phyloP scores from a whole-genome alignment of 1,140 invertebrate species.

The Nylanderia fulva region DNA sequence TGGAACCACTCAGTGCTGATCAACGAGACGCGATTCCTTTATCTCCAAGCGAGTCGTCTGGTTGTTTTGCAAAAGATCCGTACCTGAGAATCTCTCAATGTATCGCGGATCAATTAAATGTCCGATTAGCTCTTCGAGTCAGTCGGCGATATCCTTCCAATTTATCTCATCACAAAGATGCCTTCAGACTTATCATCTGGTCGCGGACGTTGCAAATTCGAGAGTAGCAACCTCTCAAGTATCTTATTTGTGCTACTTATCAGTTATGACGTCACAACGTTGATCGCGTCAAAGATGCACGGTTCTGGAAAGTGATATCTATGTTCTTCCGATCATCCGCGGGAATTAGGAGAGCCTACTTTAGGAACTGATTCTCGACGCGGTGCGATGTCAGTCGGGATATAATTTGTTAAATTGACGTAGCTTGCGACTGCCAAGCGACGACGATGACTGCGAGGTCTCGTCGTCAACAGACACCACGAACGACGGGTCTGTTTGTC shows the following conservation, averaged over 20 bases:
- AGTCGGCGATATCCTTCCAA: not conserved
- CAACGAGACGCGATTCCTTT: slow-evolving; percentile 73
- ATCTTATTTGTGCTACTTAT: slow-evolving; percentile 46
- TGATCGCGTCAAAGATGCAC: slow-evolving; percentile 16
- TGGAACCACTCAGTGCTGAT: slow-evolving; percentile 79
- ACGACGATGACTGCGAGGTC: slow-evolving; percentile 16
- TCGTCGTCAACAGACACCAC: slow-evolving; percentile 40
- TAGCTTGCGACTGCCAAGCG: slow-evolving; percentile 5
- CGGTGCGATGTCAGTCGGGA: not conserved
- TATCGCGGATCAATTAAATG: not conserved
- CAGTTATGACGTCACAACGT: slow-evolving; percentile 30
- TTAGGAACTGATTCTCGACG: not conserved
- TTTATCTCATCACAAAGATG: not conserved
- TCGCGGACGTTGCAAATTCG: slow-evolving; percentile 1
- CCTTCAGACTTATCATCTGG: slow-evolving; percentile 22
- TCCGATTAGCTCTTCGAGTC: not conserved
- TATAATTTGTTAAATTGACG: slow-evolving; percentile 19
- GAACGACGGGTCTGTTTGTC: slow-evolving; percentile 52
- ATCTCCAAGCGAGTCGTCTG: slow-evolving; percentile 63
- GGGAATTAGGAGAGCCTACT: not conserved
- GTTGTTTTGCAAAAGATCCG: slow-evolving; percentile 46
- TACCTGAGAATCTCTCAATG: slow-evolving; percentile 5
- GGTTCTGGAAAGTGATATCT: no score
- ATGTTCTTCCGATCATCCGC: not conserved
- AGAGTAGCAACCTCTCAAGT: not conserved